phyloP scores from a whole-genome alignment of 2,797 vertebrate species.

The Malurus leucopterus region DNA sequence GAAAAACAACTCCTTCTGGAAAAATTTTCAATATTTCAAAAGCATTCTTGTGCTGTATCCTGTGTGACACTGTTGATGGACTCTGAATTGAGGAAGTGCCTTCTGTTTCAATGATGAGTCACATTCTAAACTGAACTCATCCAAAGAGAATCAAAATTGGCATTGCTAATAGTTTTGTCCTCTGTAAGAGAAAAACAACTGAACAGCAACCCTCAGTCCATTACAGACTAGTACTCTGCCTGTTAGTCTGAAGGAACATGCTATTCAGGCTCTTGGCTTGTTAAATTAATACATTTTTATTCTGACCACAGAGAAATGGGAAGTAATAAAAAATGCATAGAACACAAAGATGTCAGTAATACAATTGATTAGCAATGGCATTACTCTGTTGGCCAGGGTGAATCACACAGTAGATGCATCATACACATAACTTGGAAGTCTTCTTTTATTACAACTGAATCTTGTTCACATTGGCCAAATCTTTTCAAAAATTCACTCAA shows the following conservation, averaged over 20 bases:
- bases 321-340: background rate
- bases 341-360: background rate
- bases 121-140: background rate
- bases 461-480: background rate
- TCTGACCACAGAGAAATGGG: background rate
- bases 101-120: background rate
- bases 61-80: background rate
- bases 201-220: background rate
- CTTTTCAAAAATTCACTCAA: background rate
- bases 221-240: background rate
- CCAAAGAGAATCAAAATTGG: background rate
- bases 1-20: background rate
- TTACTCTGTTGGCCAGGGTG: background rate
- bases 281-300: background rate
- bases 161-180: background rate
- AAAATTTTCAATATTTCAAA: background rate
- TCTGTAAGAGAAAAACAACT: background rate
- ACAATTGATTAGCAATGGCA: background rate
- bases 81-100: background rate
- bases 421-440: background rate
- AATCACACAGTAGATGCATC: background rate
- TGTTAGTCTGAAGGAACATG: background rate
- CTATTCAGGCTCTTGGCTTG: background rate
- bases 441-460: background rate
- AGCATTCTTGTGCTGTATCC: background rate